These are phyloP conservation scores for Trachymyrmex septentrionalis DNA, from an alignment of 1,140 invertebrate species.

Conservation along the genomic window DNA sequence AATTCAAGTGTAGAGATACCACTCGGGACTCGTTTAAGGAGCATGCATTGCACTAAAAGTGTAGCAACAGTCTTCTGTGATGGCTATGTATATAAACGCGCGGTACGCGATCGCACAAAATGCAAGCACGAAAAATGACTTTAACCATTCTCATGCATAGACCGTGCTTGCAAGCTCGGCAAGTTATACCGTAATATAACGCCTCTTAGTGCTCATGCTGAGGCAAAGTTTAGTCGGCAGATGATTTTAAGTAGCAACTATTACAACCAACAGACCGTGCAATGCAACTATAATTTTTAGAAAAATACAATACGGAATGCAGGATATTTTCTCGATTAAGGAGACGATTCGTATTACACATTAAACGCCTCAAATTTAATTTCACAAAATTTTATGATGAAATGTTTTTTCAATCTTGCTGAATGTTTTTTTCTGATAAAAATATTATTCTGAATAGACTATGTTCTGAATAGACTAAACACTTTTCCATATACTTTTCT, in stretches of 20 bases:
- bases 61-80: slow-evolving; percentile 53
- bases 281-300: slow-evolving; percentile 2
- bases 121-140: slow-evolving; percentile 48
- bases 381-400: not conserved
- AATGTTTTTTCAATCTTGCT: not conserved
- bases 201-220: slow-evolving; percentile 39
- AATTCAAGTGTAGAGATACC: slow-evolving; percentile 52
- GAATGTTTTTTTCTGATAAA: not conserved
- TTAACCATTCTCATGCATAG: slow-evolving; percentile 49
- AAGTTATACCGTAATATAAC: slow-evolving; percentile 41
- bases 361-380: not conserved
- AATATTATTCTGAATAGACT: not conserved
- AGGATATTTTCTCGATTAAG: slow-evolving; percentile 5
- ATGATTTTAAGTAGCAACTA: slow-evolving; percentile 31
- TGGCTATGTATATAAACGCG: slow-evolving; percentile 32
- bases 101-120: slow-evolving; percentile 51
- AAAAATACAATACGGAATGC: not conserved
- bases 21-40: slow-evolving; percentile 47
- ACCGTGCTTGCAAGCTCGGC: slow-evolving; percentile 41
- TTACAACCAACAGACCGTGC: slow-evolving; percentile 16
- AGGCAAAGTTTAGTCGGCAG: not conserved
- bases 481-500: not conserved
- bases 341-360: not conserved
- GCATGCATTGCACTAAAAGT: slow-evolving; percentile 59
- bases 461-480: slow-evolving; percentile 12